phyloP scores from a whole-genome alignment of 2,113 vertebrate species.

The Mormyrus lacerda region DNA sequence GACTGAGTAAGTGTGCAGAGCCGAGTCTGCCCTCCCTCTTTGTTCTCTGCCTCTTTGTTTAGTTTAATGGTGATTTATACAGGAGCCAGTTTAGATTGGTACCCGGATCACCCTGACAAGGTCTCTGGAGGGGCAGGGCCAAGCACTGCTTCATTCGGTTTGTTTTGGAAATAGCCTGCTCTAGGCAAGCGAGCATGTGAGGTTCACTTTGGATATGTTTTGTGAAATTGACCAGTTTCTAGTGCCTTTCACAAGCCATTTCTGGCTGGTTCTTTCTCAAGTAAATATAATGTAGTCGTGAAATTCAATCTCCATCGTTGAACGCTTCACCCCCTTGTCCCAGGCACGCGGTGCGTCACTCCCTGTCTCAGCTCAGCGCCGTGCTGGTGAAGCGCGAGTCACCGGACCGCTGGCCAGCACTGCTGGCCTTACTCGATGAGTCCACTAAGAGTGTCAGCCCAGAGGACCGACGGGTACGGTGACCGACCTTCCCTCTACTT shows the following conservation, averaged over 20 bases:
- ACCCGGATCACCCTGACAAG: neutral
- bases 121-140: neutral
- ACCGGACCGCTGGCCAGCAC: conserved; percentile 74
- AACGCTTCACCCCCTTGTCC: neutral
- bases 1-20: conserved; percentile 68
- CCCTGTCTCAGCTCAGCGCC: conserved; percentile 74
- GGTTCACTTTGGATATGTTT: neutral
- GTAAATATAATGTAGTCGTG: neutral
- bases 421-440: conserved; percentile 68
- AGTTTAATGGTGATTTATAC: neutral
- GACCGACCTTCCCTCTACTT: neutral
- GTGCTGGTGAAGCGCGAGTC: conserved; percentile 76
- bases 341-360: conserved; percentile 75
- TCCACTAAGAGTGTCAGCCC: conserved; percentile 65
- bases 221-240: neutral
- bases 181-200: no score
- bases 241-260: neutral
- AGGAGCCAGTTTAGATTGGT: neutral
- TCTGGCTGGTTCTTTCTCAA: neutral
- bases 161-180: neutral
- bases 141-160: neutral
- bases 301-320: neutral
- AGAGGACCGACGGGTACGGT: conserved; percentile 65
- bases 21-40: no score
- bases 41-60: neutral